Conservation (phyloP, 2,888 invertebrate genomes). For the Agrochola lota region DNA sequence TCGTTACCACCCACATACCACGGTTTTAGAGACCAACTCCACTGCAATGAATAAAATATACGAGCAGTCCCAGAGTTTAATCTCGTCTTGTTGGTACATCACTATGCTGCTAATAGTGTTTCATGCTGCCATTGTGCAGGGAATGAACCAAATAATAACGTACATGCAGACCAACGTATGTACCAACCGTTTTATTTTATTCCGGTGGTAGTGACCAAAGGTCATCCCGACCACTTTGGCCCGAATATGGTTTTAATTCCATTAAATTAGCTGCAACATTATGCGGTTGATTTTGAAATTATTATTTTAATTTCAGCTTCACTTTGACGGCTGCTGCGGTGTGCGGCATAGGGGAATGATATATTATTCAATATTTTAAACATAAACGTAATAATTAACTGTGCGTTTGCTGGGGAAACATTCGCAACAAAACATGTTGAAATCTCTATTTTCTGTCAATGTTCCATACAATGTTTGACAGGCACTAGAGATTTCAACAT, state of each 20-base stretch:
- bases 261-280: conserved; percentile 36
- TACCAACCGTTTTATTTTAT: conserved; percentile 16
- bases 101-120: conserved; percentile 53
- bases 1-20: conserved; percentile 65
- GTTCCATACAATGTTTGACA: too few relatives aligned
- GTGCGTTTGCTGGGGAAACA: too few relatives aligned
- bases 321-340: conserved; percentile 50
- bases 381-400: conserved; percentile 28
- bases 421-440: too few relatives aligned
- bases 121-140: conserved; percentile 39
- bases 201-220: neutral
- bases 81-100: conserved; percentile 63
- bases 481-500: too few relatives aligned
- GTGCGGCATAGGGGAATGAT: conserved; percentile 22
- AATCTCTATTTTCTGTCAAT: too few relatives aligned
- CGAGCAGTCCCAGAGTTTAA: conserved; percentile 68
- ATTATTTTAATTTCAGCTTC: conserved; percentile 45
- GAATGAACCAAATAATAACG: conserved; percentile 47
- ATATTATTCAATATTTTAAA: conserved; percentile 43
- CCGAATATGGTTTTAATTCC: conserved; percentile 32
- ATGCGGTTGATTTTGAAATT: conserved; percentile 45
- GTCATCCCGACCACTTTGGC: conserved; percentile 12
- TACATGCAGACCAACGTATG: neutral
- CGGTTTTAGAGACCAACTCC: conserved; percentile 60
- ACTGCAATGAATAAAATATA: conserved; percentile 71